phyloP scores from a whole-genome alignment of 1,140 invertebrate genomes.

The Asobara japonica region DNA sequence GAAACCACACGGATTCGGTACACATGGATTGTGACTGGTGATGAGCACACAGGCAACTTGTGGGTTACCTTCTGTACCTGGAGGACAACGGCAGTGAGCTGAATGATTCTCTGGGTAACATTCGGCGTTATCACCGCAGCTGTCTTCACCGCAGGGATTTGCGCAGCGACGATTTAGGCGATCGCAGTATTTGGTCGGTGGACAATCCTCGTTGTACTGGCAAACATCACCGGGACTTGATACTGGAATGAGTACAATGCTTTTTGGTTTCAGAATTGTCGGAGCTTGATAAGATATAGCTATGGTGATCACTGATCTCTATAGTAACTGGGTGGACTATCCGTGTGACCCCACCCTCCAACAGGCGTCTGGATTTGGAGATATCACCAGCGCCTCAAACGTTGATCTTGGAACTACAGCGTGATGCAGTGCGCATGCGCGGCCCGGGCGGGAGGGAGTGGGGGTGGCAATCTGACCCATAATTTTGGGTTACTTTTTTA shows the following conservation, averaged over 20 bases:
- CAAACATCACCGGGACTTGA: conserved; percentile 77
- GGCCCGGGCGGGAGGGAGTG: no score
- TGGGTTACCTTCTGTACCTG: conserved; percentile 82
- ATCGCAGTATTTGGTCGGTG: conserved; percentile 82
- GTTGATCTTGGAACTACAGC: no score
- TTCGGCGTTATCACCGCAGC: conserved; percentile 85
- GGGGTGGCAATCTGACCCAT: no score
- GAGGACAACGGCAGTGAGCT: conserved; percentile 80
- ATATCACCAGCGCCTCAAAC: no score
- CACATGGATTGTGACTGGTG: conserved; percentile 75
- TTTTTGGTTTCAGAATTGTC: neutral
- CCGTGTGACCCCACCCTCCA: no score
- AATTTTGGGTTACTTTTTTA: no score
- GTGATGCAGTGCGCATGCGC: no score
- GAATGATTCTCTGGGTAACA: conserved; percentile 82
- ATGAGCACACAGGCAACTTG: conserved; percentile 76
- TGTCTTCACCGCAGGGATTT: conserved; percentile 83
- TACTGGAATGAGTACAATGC: conserved; percentile 64
- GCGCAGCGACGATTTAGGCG: conserved; percentile 83
- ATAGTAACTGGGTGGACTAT: no score
- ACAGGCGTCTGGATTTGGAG: no score
- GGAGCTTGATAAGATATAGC: neutral
- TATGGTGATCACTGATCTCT: neutral
- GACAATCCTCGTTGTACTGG: conserved; percentile 90
- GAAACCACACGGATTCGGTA: conserved; percentile 85